Conservation (phyloP, 2,797 vertebrate species). For the Alca torda region DNA sequence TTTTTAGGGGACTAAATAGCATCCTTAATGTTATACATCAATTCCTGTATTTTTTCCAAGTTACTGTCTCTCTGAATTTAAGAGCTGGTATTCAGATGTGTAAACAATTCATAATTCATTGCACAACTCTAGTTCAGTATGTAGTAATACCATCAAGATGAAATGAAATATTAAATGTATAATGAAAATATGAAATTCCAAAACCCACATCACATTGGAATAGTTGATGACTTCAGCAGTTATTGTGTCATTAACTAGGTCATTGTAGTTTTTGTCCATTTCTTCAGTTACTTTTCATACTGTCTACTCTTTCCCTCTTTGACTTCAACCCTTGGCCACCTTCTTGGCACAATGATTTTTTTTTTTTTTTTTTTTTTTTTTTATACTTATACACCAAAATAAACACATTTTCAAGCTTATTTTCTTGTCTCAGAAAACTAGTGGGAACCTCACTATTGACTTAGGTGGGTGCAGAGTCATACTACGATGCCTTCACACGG, state of each 20-base stretch:
- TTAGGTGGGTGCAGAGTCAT: background rate
- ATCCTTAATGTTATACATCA: background rate
- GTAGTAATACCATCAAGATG: background rate
- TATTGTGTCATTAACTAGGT: background rate
- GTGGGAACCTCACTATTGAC: background rate
- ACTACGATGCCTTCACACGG: background rate
- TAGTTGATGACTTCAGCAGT: background rate
- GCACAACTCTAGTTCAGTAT: background rate
- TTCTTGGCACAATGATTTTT: background rate
- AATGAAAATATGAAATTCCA: background rate
- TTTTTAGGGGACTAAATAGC: background rate
- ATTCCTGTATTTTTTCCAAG: background rate
- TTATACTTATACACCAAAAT: background rate
- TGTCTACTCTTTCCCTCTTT: background rate
- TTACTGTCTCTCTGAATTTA: background rate
- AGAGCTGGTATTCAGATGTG: background rate
- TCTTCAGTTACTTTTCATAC: background rate
- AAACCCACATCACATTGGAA: fast-evolving
- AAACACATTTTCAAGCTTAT: background rate
- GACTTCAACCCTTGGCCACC: background rate
- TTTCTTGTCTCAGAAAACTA: background rate
- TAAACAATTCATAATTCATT: background rate
- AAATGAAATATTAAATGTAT: background rate
- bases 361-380: background rate
- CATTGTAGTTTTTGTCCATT: background rate